phyloP scores from a whole-genome alignment of 2,113 vertebrate genomes.

The Desmodus rotundus region DNA sequence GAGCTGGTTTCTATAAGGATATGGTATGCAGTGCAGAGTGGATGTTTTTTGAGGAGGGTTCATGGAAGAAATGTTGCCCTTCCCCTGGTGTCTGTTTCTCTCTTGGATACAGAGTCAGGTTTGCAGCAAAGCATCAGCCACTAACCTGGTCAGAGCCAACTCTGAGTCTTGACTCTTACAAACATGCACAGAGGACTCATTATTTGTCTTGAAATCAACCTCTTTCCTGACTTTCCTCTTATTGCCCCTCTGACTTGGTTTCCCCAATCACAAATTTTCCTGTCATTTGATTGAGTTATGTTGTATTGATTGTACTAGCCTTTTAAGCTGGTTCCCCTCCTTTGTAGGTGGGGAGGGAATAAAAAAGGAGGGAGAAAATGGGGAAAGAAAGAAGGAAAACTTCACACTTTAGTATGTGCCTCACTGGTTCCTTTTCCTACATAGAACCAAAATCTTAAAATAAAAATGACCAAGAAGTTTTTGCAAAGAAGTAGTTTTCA shows the following conservation, averaged over 20 bases:
- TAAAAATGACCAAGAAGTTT: neutral
- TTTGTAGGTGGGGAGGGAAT: neutral
- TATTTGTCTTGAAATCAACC: neutral
- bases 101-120: neutral
- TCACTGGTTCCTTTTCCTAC: neutral
- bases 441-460: neutral
- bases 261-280: neutral
- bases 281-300: neutral
- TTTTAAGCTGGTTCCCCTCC: neutral
- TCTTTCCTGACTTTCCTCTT: neutral
- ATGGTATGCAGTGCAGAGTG: fast-evolving
- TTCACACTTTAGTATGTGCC: neutral
- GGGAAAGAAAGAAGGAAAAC: neutral
- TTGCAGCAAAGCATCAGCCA: neutral
- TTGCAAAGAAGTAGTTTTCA: neutral
- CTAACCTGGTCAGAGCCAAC: neutral
- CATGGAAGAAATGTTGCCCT: neutral
- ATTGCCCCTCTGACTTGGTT: neutral
- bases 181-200: neutral
- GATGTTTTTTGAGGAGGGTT: neutral
- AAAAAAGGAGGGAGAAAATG: neutral
- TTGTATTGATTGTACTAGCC: neutral
- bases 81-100: neutral
- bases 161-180: neutral
- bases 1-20: neutral